Base-by-base conservation (phyloP, 2,113 vertebrate species). In the Australoheros scitulus region DNA sequence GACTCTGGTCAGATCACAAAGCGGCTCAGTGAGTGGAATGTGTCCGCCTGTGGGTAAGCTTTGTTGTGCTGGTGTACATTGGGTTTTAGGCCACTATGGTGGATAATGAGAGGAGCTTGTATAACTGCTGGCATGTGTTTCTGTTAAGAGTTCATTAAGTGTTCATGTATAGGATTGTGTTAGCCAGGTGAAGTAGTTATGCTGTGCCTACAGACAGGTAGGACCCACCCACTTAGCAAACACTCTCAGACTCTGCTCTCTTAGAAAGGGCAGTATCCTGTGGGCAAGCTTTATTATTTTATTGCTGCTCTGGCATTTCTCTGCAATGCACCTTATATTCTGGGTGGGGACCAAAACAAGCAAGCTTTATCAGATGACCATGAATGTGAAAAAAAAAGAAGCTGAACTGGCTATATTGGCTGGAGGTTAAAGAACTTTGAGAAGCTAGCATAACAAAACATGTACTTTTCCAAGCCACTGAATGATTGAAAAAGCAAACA, bases 321-420 rank as follows among this genome's bases (percentile, higher is more conserved):
- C 87, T 90, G 80, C 88, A 88, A 88, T 92, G 72, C 85, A 81
- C 81, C 78, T 93, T 81, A 82, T 89, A 90, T 87, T 87, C 84
- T 89, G 93, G 94, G 94, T 81, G 93, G 85, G 74, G 93, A 93
- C 92, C 92, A 95, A 93, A 95, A 94, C 87, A 92, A 91, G 89
- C 86, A 68, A 7, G 50, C 84, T 87, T 93, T 93, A 95, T 95
- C 93, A 94, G 93, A 94, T 92, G 90, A 91, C 92, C 84, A 60
- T 89, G 88, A 84, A 79, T 85, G 87, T 79, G 82, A 11, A 11
- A 43, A 43, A 47, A 47, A 15, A 87, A 92, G 76, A 80, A 64
- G 91, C 89, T 93, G 91, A 93, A 83, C 83, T 70, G 80, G 91
- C 92, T 88, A 57, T 76, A 92, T 80, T 85, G 84, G 77, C 87